Percentiles rank a stretch among this genome's conserved stretches.
Evolutionary conservation across 2,113 vertebrate species (phyloP).

Genomic region (Henicopernis longicauda): DNA sequence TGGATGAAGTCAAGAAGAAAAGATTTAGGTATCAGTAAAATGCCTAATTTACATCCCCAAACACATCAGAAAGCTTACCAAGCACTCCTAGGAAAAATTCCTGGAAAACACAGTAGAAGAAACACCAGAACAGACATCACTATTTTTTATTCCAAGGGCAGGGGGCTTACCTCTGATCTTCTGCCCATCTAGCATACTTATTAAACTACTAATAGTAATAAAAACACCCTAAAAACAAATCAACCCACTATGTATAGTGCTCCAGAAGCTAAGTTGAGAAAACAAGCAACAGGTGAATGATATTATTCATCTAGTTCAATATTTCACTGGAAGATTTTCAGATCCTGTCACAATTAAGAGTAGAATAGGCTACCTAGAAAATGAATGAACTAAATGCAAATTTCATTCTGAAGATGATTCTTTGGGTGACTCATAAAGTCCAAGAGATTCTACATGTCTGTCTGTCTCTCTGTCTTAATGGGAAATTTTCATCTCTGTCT

Average conservation of each 20-base stretch:
- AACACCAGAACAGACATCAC: not conserved
- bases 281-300: not conserved
- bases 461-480: not conserved
- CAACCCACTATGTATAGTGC: too few relatives aligned
- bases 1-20: not conserved
- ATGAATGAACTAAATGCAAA: not conserved
- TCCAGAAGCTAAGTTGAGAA: not conserved
- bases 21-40: not conserved
- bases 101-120: not conserved
- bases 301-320: not conserved
- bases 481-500: not conserved
- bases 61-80: not conserved
- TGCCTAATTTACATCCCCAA: not conserved
- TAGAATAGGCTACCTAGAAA: not conserved
- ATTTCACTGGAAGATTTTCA: not conserved
- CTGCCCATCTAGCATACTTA: rapidly evolving
- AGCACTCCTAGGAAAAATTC: not conserved
- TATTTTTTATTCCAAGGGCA: not conserved
- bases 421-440: not conserved
- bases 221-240: not conserved
- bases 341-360: not conserved
- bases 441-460: not conserved
- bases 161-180: not conserved
- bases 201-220: not conserved
- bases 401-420: not conserved